Evolutionary conservation across 2,888 invertebrate genomes (phyloP).

Genomic region (Aquatica leii): DNA sequence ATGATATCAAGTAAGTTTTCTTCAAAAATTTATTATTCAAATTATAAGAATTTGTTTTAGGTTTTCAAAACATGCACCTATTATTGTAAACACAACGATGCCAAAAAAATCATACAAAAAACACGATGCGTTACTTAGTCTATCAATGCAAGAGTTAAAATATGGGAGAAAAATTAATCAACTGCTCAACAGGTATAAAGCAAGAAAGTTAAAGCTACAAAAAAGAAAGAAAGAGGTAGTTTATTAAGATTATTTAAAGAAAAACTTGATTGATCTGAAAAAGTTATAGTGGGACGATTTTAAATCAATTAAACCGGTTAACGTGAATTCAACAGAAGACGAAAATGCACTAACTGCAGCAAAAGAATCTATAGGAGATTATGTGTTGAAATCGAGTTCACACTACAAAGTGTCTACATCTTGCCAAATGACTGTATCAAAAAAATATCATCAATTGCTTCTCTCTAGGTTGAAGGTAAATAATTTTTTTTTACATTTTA

Average conservation of each 20-base stretch:
- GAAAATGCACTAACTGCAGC: slow-evolving; percentile 73
- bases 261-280: too few relatives aligned
- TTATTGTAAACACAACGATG: slow-evolving; percentile 9
- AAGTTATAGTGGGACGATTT: slow-evolving; percentile 72
- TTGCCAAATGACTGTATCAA: slow-evolving; percentile 64
- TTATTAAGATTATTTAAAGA: slow-evolving; percentile 8
- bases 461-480: slow-evolving; percentile 47
- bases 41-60: too few relatives aligned
- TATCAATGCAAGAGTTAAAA: slow-evolving; percentile 54
- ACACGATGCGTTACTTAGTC: slow-evolving; percentile 59
- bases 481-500: neutral
- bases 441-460: slow-evolving; percentile 71
- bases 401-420: slow-evolving; percentile 68
- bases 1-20: neutral
- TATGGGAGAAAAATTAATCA: slow-evolving; percentile 65
- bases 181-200: slow-evolving; percentile 64
- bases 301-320: slow-evolving; percentile 69
- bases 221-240: slow-evolving; percentile 61
- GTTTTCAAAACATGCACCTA: too few relatives aligned
- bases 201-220: slow-evolving; percentile 61
- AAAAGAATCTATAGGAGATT: slow-evolving; percentile 78
- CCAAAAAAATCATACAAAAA: slow-evolving; percentile 56
- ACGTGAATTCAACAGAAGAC: slow-evolving; percentile 74
- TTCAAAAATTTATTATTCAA: too few relatives aligned
- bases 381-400: slow-evolving; percentile 75